Evolutionary conservation across 2,888 invertebrate genomes (phyloP), one percentile per base, ranked within the genome.

Genomic region (Allygus modestus): DNA sequence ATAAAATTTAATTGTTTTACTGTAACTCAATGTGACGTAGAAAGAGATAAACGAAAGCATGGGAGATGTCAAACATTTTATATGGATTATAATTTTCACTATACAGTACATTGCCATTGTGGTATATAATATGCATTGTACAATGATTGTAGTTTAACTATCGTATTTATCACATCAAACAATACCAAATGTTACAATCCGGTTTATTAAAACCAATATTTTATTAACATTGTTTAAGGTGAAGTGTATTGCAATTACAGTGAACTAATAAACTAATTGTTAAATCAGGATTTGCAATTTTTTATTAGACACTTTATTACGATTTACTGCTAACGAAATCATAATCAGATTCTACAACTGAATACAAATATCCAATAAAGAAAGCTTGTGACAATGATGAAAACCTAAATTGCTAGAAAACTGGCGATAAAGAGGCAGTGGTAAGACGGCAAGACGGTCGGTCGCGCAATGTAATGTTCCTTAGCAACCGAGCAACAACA

Each of bases 391-490:
- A 58, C 5, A 58, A 26, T 58, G 26, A 51, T 51, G 51, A 51
- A 58, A 23, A 23, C 7, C 20, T 58, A 58, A 58, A 58, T 58
- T 58, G 58, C 58, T 23, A 58, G 20, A 58, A 23, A 58, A 15
- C 15, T 23, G 58, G 20, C 58, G 58, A 58, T 23, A 58, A 23
- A 23, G n/a, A 58, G 23, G 58, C 58, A 58, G 58, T 58, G 58
- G 58, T 58, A 23, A 23, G 20, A 58, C 58, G 58, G 23, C 12
- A 23, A 23, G 20, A 58, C 58, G 58, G 23, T 23, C 23, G 58
- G 23, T 12, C 58, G 58, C 58, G 20, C 58, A 58, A 58, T 58
- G 23, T 58, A 58, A 58, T 58, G 58, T 58, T 58, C 15, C 58
- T 23, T 23, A 23, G 58, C 58, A 58, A 58, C 58, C 58, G 26